Percentiles rank a stretch among this genome's conserved stretches.
Evolutionary conservation across 64 coral and sea anemone genomes (phyloP).

Genomic region (Porites lutea): DNA sequence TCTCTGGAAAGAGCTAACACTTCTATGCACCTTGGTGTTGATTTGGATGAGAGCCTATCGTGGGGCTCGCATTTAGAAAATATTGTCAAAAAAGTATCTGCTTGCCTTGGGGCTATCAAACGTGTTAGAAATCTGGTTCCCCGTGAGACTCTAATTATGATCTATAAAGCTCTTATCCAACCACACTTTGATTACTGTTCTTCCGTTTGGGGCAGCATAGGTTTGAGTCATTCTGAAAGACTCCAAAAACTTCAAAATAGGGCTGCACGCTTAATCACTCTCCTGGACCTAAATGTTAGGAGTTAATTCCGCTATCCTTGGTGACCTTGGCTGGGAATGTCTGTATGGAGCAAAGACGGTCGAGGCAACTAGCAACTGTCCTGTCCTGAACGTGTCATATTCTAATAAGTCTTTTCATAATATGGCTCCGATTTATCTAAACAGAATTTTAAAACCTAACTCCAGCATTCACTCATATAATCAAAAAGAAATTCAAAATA

Average conservation of each 20-base stretch:
- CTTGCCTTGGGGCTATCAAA: neutral
- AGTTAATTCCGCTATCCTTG: neutral
- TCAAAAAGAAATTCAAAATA: neutral
- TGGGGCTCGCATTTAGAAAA: neutral
- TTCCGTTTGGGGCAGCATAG: slow-evolving; percentile 38
- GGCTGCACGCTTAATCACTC: slow-evolving; percentile 21
- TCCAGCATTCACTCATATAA: neutral
- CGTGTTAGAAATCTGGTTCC: neutral
- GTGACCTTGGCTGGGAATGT: slow-evolving; percentile 25
- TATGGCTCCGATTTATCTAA: neutral
- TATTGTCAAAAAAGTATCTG: neutral
- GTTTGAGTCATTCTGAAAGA: neutral
- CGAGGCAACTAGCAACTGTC: neutral
- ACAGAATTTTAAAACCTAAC: neutral
- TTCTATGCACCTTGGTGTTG: neutral
- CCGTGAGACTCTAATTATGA: neutral
- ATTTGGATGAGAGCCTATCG: neutral
- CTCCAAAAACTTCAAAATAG: slow-evolving; percentile 73
- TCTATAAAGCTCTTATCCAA: slow-evolving; percentile 42
- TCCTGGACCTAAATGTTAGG: neutral
- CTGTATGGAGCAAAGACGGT: slow-evolving; percentile 22
- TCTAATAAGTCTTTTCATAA: slow-evolving; percentile 14
- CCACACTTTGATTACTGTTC: slow-evolving; percentile 52
- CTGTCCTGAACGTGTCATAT: too few relatives aligned
- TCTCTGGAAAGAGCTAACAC: neutral